Conservation (phyloP, 2,113 vertebrate genomes). For the Rhombomys opimus region DNA sequence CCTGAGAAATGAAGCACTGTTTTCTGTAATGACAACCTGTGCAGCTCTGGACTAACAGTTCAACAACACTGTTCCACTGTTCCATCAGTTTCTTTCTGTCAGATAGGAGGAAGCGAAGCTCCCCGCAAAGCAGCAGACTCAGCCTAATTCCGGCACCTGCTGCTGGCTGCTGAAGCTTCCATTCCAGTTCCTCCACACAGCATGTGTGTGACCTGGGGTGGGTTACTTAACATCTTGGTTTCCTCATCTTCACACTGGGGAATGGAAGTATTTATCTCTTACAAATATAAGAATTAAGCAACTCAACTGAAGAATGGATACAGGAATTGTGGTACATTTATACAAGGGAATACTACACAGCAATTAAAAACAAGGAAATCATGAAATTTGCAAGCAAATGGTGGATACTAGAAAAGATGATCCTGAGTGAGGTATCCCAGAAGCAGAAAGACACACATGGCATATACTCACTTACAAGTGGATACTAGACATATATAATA, state of each 20-base stretch:
- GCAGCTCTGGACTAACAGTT: not conserved
- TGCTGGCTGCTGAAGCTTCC: not conserved
- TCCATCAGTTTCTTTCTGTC: not conserved
- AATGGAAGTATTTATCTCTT: not conserved
- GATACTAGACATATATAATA: too few relatives aligned
- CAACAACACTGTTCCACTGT: not conserved
- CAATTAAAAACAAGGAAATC: too few relatives aligned
- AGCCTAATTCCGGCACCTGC: too few relatives aligned
- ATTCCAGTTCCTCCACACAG: not conserved
- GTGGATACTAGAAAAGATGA: too few relatives aligned
- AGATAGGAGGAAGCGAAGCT: conserved; percentile 3
- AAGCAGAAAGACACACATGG: too few relatives aligned
- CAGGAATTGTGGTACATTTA: too few relatives aligned
- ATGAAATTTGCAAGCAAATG: too few relatives aligned
- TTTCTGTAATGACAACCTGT: not conserved
- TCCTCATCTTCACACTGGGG: not conserved
- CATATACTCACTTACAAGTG: too few relatives aligned
- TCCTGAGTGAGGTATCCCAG: too few relatives aligned
- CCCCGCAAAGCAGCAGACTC: not conserved
- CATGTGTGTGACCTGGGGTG: not conserved
- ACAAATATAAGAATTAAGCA: not conserved
- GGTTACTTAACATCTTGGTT: conserved; percentile 29
- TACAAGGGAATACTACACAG: too few relatives aligned
- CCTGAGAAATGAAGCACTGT: not conserved
- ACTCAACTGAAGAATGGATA: too few relatives aligned